Conservation (phyloP, 2,797 vertebrate species). For the Danio jaintianensis region DNA sequence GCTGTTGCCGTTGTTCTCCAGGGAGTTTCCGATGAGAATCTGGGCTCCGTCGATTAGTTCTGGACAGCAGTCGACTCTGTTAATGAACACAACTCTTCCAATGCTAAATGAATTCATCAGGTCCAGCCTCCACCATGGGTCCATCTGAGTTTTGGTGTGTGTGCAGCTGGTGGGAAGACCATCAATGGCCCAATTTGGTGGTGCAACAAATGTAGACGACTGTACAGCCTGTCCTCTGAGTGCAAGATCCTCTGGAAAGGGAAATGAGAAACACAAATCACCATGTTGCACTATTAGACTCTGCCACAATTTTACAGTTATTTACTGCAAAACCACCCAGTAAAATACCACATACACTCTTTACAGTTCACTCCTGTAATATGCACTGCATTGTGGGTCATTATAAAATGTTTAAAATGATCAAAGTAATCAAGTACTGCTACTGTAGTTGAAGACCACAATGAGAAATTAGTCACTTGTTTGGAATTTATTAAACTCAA, state of each 20-base stretch:
- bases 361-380: too few relatives aligned
- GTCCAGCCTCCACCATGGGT: conserved; percentile 11
- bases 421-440: too few relatives aligned
- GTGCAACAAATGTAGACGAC: neutral
- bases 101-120: neutral
- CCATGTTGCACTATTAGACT: too few relatives aligned
- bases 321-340: too few relatives aligned
- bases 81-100: neutral
- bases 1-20: neutral
- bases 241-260: neutral
- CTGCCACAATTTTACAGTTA: too few relatives aligned
- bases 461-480: too few relatives aligned
- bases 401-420: too few relatives aligned
- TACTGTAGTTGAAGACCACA: too few relatives aligned
- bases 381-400: too few relatives aligned
- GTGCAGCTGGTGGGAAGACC: neutral
- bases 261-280: neutral
- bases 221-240: neutral
- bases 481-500: too few relatives aligned
- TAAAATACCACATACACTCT: too few relatives aligned
- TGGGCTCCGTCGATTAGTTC: neutral
- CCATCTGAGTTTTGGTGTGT: neutral
- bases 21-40: neutral
- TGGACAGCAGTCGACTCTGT: conserved; percentile 18
- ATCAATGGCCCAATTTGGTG: neutral